These are phyloP conservation scores for Leptinotarsa texana DNA, from an alignment of 1,140 invertebrate genomes.

Conservation along the genomic window DNA sequence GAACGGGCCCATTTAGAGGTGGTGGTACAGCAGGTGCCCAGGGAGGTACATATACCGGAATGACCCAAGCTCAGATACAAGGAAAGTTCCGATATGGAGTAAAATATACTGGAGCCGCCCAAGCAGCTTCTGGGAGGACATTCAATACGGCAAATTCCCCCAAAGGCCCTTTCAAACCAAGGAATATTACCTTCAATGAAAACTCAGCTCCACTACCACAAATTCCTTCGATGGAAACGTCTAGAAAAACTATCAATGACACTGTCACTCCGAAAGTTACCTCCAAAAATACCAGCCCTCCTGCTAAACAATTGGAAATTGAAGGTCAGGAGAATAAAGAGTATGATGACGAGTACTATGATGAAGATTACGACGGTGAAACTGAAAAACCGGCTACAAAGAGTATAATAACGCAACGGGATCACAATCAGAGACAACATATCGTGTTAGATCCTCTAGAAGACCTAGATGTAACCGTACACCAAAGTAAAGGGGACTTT, in stretches of 20 bases:
- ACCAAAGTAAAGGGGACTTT: conserved; percentile 56
- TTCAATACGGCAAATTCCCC: conserved; percentile 38
- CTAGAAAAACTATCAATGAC: not conserved
- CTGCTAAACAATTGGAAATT: conserved; percentile 5
- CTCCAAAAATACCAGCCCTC: not conserved
- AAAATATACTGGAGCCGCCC: conserved; percentile 78
- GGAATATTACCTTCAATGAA: conserved; percentile 35
- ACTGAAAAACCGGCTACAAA: conserved; percentile 31
- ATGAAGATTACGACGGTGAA: conserved; percentile 54
- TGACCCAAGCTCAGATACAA: conserved; percentile 78
- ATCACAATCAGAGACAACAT: conserved; percentile 56
- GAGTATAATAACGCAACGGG: conserved; percentile 36
- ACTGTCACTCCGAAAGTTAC: not conserved
- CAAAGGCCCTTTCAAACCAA: conserved; percentile 40
- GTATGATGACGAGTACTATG: conserved; percentile 57
- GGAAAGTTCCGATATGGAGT: conserved; percentile 78
- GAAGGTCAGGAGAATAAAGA: conserved; percentile 29
- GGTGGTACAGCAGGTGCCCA: conserved; percentile 77
- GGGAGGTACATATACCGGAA: conserved; percentile 71
- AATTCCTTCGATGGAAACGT: not conserved
- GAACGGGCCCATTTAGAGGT: conserved; percentile 65
- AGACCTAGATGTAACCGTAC: conserved; percentile 59
- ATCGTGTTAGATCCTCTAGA: conserved; percentile 60
- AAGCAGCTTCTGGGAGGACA: conserved; percentile 74
- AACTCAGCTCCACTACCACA: not conserved